phyloP scores from a whole-genome alignment of 2,797 vertebrate genomes.

The Limosa lapponica region DNA sequence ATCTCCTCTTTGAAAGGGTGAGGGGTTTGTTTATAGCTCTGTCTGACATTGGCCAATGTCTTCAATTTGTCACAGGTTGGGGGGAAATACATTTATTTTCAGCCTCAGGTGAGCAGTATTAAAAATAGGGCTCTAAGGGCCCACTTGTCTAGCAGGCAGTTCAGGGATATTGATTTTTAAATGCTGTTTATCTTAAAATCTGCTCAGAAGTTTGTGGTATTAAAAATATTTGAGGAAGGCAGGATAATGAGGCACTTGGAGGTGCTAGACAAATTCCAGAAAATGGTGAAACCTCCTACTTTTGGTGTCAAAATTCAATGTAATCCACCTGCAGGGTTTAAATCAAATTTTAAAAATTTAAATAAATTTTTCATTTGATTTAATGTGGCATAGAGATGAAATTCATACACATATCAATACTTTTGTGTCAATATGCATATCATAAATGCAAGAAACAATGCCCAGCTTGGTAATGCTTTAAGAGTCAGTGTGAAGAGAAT shows the following conservation, averaged over 20 bases:
- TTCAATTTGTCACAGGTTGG: neutral
- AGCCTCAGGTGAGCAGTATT: neutral
- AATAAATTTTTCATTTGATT: neutral
- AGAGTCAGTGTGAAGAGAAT: neutral
- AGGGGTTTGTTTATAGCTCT: neutral
- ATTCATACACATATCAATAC: neutral
- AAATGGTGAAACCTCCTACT: neutral
- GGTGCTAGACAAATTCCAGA: neutral
- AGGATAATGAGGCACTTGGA: neutral
- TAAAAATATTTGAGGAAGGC: neutral
- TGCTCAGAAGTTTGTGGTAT: neutral
- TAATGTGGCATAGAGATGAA: fast-evolving
- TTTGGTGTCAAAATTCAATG: neutral
- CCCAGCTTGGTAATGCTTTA: neutral
- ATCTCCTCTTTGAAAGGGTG: neutral
- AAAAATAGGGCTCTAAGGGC: neutral
- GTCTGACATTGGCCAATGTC: neutral
- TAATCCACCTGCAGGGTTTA: neutral
- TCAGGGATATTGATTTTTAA: neutral
- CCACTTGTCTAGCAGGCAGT: neutral
- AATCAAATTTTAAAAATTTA: too few species aligned
- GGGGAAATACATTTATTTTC: neutral
- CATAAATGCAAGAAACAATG: neutral
- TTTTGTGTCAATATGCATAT: neutral
- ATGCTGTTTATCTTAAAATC: neutral